phyloP scores from a whole-genome alignment of 2,888 invertebrate species.

The Theristus sp. region DNA sequence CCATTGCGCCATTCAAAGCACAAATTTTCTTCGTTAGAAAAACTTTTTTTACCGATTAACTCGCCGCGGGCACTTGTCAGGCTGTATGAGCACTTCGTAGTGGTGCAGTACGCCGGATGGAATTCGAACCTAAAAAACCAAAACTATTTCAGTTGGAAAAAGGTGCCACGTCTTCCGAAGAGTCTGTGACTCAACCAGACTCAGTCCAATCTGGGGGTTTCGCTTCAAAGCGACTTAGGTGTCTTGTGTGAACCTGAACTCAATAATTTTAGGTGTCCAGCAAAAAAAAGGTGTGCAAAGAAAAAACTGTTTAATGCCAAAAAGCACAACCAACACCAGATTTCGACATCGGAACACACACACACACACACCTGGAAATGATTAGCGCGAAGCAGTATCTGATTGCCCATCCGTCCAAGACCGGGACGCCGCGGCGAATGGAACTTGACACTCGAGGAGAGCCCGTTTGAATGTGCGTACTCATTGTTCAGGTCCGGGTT shows the following conservation, averaged over 20 bases:
- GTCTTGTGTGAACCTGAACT: too few relatives aligned
- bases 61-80: conserved; percentile 94
- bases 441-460: too few relatives aligned
- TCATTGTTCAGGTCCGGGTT: too few relatives aligned
- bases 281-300: not conserved
- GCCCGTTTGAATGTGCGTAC: too few relatives aligned
- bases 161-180: too few relatives aligned
- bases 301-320: not conserved
- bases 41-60: conserved; percentile 39
- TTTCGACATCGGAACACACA: too few relatives aligned
- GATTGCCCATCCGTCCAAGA: conserved; percentile 79
- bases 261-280: too few relatives aligned
- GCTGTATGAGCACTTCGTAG: conserved; percentile 91
- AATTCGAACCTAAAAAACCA: conserved; percentile 47
- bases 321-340: not conserved
- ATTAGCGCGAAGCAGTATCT: conserved; percentile 82
- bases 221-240: too few relatives aligned
- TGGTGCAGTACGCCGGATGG: conserved; percentile 91
- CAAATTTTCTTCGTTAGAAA: not conserved
- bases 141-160: too few relatives aligned
- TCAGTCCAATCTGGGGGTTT: too few relatives aligned
- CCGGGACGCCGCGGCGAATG: conserved; percentile 84
- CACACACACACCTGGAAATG: conserved; percentile 65
- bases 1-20: not conserved
- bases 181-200: too few relatives aligned